Base-by-base conservation (phyloP, 1,140 invertebrate genomes). In the Zeugodacus cucurbitae region DNA sequence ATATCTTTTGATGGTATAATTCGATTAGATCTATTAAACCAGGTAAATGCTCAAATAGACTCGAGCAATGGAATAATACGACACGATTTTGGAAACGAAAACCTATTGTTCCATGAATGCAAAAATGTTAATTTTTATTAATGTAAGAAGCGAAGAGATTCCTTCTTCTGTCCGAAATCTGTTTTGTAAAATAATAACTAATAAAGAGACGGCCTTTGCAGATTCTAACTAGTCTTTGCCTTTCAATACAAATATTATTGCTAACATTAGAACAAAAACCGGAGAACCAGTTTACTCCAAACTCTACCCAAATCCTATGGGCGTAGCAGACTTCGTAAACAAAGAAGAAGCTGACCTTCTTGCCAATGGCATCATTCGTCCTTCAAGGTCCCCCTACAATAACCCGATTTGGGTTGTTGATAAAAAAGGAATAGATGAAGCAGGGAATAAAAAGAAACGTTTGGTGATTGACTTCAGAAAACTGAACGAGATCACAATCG, bases 381-480 rank as follows among this genome's bases (percentile, higher is more conserved):
- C 58, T 54, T 88, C 88, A 5, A 86, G 64, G 37, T 67, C 78
- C 32, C 88, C 88, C 22, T 88, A 88, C 26, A 88, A 88, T 26
- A 44, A 22, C n/a, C 74, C 74, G 14, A 44, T 78, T 44, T 78
- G n/a, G n/a, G n/a, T n/a, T n/a, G n/a, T n/a, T n/a, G n/a, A n/a
- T n/a, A n/a, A n/a, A n/a, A n/a, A n/a, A n/a, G n/a, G n/a, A n/a
- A n/a, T n/a, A n/a, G n/a, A n/a, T n/a, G n/a, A n/a, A n/a, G n/a
- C n/a, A n/a, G n/a, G n/a, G n/a, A n/a, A n/a, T n/a, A n/a, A n/a
- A n/a, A n/a, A n/a, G n/a, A n/a, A n/a, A n/a, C n/a, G n/a, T n/a
- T n/a, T n/a, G n/a, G n/a, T n/a, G n/a, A n/a, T n/a, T n/a, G n/a
- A n/a, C n/a, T n/a, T n/a, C n/a, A n/a, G n/a, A n/a, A n/a, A n/a